These are phyloP conservation scores for Sarcophaga rosellei DNA, from an alignment of 2,888 invertebrate species.

Conservation along the genomic window DNA sequence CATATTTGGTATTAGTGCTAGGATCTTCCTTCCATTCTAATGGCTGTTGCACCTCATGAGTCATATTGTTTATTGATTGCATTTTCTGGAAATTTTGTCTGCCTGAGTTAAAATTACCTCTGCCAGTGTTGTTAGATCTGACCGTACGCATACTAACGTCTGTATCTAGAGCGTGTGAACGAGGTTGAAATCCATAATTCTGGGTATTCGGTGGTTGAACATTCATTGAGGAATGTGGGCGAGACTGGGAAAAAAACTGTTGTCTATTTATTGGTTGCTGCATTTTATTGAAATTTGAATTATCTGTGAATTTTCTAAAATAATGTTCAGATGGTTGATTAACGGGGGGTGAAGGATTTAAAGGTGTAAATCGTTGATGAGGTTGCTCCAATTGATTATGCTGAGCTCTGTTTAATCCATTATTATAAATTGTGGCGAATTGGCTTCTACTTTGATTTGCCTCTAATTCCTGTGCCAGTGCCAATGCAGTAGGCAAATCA, in stretches of 20 bases:
- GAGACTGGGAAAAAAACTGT: no score
- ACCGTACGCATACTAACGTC: conserved; percentile 2
- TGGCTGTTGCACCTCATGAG: conserved; percentile 14
- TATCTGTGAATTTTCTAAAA: no score
- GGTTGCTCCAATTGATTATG: background rate
- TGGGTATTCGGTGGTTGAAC: background rate
- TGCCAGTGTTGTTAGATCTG: conserved; percentile 1
- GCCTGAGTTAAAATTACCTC: background rate
- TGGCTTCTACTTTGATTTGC: conserved; percentile 18
- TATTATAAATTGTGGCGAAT: conserved; percentile 25
- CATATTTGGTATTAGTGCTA: background rate
- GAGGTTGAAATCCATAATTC: background rate
- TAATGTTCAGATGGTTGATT: no score
- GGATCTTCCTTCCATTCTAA: background rate
- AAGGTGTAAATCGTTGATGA: background rate
- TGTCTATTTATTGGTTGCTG: no score
- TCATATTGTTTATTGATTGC: conserved; percentile 50
- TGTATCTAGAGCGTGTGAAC: conserved; percentile 9
- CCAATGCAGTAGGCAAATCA: no score
- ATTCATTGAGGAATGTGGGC: background rate
- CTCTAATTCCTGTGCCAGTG: no score
- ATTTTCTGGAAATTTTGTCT: conserved; percentile 23
- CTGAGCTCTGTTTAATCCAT: background rate
- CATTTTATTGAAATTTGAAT: no score
- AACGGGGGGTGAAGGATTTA: no score